Conservation (phyloP, 1,140 invertebrate genomes). For the Lepeophtheirus salmonis region DNA sequence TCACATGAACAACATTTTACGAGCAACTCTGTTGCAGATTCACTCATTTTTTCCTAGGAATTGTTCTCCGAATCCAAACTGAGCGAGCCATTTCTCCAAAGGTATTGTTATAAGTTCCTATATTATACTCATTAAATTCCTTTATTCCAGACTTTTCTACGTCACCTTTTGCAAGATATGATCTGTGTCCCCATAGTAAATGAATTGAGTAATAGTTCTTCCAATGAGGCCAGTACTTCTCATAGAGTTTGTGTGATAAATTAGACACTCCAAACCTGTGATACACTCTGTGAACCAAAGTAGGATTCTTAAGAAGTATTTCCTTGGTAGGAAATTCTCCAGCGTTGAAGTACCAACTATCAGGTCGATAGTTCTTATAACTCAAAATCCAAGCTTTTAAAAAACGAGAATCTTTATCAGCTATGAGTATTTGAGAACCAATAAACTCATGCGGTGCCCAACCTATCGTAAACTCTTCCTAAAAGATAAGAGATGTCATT, state of each 20-base stretch:
- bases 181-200: constrained; percentile 7
- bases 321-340: constrained; percentile 17
- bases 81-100: constrained; percentile 11
- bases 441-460: constrained; percentile 3
- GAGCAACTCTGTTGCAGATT: too few relatives aligned
- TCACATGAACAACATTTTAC: neutral
- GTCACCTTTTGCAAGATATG: neutral
- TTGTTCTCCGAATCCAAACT: neutral
- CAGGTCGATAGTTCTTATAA: constrained; percentile 12
- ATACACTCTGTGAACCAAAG: constrained; percentile 15
- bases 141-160: constrained; percentile 2
- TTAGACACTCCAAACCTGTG: constrained; percentile 16
- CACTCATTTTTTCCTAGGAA: neutral
- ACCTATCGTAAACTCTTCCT: neutral
- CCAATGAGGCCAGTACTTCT: constrained; percentile 17
- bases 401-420: neutral
- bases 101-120: constrained; percentile 1
- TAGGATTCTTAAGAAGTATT: constrained; percentile 6
- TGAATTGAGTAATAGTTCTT: constrained; percentile 15
- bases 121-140: constrained; percentile 12
- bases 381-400: constrained; percentile 2
- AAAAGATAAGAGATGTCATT: too few relatives aligned
- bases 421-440: constrained; percentile 3
- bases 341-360: constrained; percentile 19
- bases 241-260: constrained; percentile 17